Base-by-base conservation (phyloP, 2,797 vertebrate genomes). In the Pseudomugil tenellus region DNA sequence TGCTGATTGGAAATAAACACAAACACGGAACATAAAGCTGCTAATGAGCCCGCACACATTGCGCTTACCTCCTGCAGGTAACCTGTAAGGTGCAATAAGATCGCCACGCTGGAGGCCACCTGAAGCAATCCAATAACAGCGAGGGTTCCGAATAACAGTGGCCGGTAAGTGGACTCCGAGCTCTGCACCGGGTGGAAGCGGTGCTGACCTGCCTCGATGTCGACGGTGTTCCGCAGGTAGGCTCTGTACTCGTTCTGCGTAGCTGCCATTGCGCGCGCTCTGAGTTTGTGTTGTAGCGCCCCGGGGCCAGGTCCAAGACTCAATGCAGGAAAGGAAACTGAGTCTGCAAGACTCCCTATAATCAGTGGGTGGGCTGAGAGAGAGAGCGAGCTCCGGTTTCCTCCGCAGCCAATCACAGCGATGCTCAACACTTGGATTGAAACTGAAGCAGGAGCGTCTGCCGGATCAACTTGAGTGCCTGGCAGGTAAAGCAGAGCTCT, bases 71-170 rank as follows among this genome's bases (percentile, higher is more conserved):
- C 92, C 28, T 92, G 93, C 52, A 98, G 95, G 91, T 98, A 97
- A 55, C 96, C 95, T 63, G 96, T 94, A 88, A 98, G 95, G 91
- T 98, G 98, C 70, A 98, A 86, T 79, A 98, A 93, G 70, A 98
- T 94, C 4, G 97, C 96, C 58, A 98, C 92, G 76, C 96, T 98
- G 89, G 97, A 98, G 25, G 96, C 94, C 67, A 98, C 95, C 92
- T 99, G 97, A n/a, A 97, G 96, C 89, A 98, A 83, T 70, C 95
- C 97, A 93, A 99, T 94, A 3, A 97, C 92, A 58, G 95, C 91
- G 1, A 98, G 95, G 28, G 96, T 96, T 68, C 93, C 93, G 69
- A 96, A 93, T 0, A 96, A 83, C 9, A 95, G 91, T 37, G 93
- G 90, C 37, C 93, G 89, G 79, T 93, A 90, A 0, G 92, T 91